Percentiles rank a stretch among this genome's conserved stretches.
phyloP scores from a whole-genome alignment of 2,797 vertebrate genomes.

The Buphagus erythrorhynchus region DNA sequence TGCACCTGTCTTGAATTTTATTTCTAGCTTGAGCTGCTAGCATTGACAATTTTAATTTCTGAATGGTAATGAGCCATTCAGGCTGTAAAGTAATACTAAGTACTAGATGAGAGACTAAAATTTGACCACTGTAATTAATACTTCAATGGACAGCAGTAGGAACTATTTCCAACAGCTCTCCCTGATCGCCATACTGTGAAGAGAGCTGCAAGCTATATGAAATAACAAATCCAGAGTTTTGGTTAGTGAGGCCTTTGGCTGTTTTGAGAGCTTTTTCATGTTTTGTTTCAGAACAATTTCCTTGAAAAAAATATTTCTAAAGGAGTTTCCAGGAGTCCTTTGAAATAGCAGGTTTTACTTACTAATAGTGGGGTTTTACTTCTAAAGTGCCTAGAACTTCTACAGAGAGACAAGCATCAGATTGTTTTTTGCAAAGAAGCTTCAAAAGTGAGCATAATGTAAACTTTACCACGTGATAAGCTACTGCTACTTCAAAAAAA shows the following conservation, averaged over 20 bases:
- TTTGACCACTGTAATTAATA: neutral
- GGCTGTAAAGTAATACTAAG: neutral
- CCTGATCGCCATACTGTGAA: rapidly evolving
- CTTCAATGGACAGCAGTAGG: neutral
- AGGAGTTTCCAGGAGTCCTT: neutral
- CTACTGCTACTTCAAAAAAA: neutral
- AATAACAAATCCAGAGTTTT: neutral
- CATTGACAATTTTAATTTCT: neutral
- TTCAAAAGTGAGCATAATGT: neutral
- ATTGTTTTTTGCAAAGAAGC: neutral
- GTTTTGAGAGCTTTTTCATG: neutral
- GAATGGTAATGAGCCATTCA: neutral
- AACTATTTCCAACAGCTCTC: neutral
- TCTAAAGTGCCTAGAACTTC: neutral
- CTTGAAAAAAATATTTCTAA: neutral
- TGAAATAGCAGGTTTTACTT: neutral
- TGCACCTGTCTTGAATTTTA: neutral
- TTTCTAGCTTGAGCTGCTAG: neutral
- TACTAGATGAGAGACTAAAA: neutral
- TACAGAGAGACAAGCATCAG: neutral
- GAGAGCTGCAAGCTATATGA: neutral
- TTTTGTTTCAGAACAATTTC: neutral
- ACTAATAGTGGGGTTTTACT: neutral
- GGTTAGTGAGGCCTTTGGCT: neutral
- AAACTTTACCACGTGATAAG: neutral